phyloP scores from a whole-genome alignment of 2,113 vertebrate genomes.

The Nibea coibor region DNA sequence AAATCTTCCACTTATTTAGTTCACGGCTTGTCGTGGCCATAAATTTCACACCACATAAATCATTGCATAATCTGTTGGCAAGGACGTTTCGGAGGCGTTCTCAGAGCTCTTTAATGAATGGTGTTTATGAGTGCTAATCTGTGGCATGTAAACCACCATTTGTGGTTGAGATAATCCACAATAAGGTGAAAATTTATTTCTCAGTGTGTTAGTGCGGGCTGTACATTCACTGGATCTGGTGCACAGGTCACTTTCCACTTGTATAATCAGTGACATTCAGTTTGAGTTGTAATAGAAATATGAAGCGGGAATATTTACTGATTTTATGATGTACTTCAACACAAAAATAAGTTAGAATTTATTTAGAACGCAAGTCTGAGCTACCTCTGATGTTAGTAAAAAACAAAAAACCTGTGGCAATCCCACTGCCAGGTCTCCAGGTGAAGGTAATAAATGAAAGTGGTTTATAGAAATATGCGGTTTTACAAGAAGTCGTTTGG shows the following conservation, averaged over 20 bases:
- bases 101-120: slow-evolving; percentile 67
- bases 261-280: slow-evolving; percentile 27
- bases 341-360: slow-evolving; percentile 14
- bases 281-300: slow-evolving; percentile 23
- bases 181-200: slow-evolving; percentile 62
- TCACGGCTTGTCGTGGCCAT: slow-evolving; percentile 65
- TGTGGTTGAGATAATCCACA: slow-evolving; percentile 70
- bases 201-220: slow-evolving; percentile 20
- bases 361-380: slow-evolving; percentile 33
- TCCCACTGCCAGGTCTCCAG: slow-evolving; percentile 22
- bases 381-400: slow-evolving; percentile 5
- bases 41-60: slow-evolving; percentile 81
- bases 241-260: slow-evolving; percentile 27
- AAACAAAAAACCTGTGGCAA: neutral
- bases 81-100: slow-evolving; percentile 38
- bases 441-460: slow-evolving; percentile 42
- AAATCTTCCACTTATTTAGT: slow-evolving; percentile 71
- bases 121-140: slow-evolving; percentile 77
- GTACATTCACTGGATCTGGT: slow-evolving; percentile 43
- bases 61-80: slow-evolving; percentile 80
- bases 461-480: slow-evolving; percentile 41
- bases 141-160: slow-evolving; percentile 72
- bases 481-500: slow-evolving; percentile 66
- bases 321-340: slow-evolving; percentile 16
- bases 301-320: slow-evolving; percentile 13